Evolutionary conservation across 2,797 vertebrate genomes (phyloP), one percentile per base, ranked within the genome.

Genomic region (Pterois miles): DNA sequence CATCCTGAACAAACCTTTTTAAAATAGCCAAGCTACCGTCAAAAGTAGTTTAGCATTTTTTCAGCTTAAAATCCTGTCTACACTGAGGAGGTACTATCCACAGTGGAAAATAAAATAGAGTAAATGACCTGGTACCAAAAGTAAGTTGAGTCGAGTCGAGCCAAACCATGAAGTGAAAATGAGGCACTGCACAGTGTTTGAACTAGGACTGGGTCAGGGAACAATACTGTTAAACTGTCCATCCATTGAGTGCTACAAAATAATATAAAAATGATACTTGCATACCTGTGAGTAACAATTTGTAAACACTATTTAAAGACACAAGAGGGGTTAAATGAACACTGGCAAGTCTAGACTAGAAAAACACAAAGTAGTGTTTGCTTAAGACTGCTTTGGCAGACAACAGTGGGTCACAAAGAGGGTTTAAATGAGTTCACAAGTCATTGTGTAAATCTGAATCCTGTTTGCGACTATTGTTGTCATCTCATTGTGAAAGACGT

Each of bases 361-460:
- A 57, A 1, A 81, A 52, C 62, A 86, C 62, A 83, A 63, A 58
- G 71, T 25, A 33, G 46, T 38, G 77, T 78, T 78, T 76, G 82
- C 72, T 38, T 31, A 64, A 76, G 20, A 7, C 31, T 5, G n/a
- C 58, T 36, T 9, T 38, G 27, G n/a, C 48, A 82, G 38, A 76
- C 64, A 78, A 78, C 29, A 66, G 60, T 10, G 14, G 57, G 23
- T 57, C 75, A 72, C 57, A 74, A 71, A 73, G 67, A 60, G 54
- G 46, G 59, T 80, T 78, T 73, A 71, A 58, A 71, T 43, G 46
- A 67, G 36, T 72, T 78, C 27, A 68, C 20, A 70, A 83, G 59
- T 60, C 33, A 67, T 52, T 74, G 58, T 10, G 34, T 73, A 69
- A 77, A 78, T 71, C 64, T 22, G 33, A 84, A 59, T 65, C 72